Conservation (phyloP, 1,140 invertebrate genomes). For the Cataglyphis hispanica region DNA sequence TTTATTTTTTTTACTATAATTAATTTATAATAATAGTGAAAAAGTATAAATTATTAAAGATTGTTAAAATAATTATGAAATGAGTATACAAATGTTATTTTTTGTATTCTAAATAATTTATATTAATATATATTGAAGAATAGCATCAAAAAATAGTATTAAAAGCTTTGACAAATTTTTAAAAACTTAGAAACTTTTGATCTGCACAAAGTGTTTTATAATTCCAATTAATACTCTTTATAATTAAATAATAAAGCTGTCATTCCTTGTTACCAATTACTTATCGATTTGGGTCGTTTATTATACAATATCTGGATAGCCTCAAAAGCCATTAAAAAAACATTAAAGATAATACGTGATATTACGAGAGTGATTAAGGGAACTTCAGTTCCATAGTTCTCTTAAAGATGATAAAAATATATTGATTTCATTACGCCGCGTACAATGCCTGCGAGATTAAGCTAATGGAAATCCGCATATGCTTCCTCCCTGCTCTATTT, state of each 20-base stretch:
- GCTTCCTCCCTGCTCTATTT: constrained; percentile 19
- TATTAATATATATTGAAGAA: neutral
- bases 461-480: constrained; percentile 9
- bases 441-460: constrained; percentile 7
- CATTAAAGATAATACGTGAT: constrained; percentile 11
- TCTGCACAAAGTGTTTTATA: neutral
- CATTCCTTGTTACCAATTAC: neutral
- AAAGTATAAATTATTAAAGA: neutral
- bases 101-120: neutral
- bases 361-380: neutral
- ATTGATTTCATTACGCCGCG: constrained; percentile 49
- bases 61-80: neutral
- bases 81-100: neutral
- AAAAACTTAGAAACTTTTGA: neutral
- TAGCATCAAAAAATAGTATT: neutral
- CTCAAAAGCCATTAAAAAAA: constrained; percentile 17
- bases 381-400: neutral
- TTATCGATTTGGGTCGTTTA: constrained; percentile 20
- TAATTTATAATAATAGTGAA: neutral
- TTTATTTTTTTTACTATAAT: neutral
- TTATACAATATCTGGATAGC: neutral
- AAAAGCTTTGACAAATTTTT: neutral
- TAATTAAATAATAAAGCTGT: constrained; percentile 4
- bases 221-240: neutral
- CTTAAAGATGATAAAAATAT: constrained; percentile 22